Evolutionary conservation across 2,113 vertebrate species (phyloP).

Genomic region (Elaphurus davidianus): DNA sequence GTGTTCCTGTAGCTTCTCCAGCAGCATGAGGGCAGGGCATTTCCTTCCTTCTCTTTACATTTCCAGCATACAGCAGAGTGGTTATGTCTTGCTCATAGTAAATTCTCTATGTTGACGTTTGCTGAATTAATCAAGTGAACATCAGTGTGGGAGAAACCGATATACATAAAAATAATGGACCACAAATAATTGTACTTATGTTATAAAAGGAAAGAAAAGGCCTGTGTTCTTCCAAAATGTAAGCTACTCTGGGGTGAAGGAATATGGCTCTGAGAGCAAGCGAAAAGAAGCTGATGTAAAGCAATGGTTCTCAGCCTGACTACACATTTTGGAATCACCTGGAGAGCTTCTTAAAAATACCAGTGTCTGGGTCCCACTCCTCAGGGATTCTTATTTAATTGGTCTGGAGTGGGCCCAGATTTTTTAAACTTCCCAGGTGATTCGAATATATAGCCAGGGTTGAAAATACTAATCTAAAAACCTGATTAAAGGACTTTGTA

Average conservation of each 20-base stretch:
- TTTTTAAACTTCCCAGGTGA: conserved; percentile 19
- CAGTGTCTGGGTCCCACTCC: neutral
- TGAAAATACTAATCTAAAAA: conserved; percentile 51
- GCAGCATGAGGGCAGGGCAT: neutral
- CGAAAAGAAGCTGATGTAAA: neutral
- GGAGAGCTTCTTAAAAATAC: neutral
- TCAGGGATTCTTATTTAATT: conserved; percentile 32
- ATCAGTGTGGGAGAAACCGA: neutral
- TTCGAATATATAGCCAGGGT: neutral
- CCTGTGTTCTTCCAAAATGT: neutral
- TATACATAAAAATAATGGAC: conserved; percentile 39
- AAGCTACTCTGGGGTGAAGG: neutral
- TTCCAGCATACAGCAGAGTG: neutral
- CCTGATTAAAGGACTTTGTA: conserved; percentile 27
- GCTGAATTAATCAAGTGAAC: neutral
- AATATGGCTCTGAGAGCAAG: neutral
- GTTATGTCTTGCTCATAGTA: neutral
- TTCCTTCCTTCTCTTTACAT: neutral
- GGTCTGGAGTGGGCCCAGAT: neutral
- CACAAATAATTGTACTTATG: neutral
- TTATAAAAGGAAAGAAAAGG: neutral
- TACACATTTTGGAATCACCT: neutral
- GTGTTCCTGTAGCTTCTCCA: neutral
- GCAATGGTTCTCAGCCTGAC: neutral
- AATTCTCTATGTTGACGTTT: neutral